phyloP scores from a whole-genome alignment of 2,888 invertebrate genomes.

The Aethes cnicana region DNA sequence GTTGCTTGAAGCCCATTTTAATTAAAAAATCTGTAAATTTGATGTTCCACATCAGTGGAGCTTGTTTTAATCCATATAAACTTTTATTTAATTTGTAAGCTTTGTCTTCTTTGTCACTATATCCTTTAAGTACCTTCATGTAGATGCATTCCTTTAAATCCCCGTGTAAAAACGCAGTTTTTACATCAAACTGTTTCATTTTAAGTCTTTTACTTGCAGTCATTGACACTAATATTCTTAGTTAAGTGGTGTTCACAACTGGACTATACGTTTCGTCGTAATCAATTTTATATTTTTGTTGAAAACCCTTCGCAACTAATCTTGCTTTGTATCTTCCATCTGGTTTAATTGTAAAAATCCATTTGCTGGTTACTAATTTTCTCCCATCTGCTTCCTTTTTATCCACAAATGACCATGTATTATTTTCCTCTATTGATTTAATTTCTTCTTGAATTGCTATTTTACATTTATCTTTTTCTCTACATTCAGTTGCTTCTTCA shows the following conservation, averaged over 20 bases:
- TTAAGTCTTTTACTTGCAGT: slow-evolving; percentile 2
- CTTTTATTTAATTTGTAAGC: background rate
- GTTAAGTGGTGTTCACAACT: slow-evolving; percentile 1
- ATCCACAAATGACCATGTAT: slow-evolving; percentile 1
- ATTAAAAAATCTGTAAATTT: slow-evolving; percentile 8
- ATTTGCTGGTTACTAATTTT: slow-evolving; percentile 1
- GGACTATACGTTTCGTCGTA: slow-evolving; percentile 11
- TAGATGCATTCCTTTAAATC: slow-evolving; percentile 8
- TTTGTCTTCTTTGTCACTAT: background rate
- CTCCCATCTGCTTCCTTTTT: background rate
- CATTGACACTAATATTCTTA: slow-evolving; percentile 11
- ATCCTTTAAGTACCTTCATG: slow-evolving; percentile 5
- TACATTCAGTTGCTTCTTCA: background rate
- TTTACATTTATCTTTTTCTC: slow-evolving; percentile 4
- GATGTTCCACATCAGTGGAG: slow-evolving; percentile 12
- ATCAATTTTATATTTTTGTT: slow-evolving; percentile 16
- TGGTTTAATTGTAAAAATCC: background rate
- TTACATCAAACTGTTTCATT: slow-evolving; percentile 14
- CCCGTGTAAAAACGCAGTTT: slow-evolving; percentile 8
- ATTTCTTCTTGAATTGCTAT: slow-evolving; percentile 11
- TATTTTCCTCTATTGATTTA: slow-evolving; percentile 9
- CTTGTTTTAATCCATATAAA: slow-evolving; percentile 17
- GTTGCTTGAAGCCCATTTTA: slow-evolving; percentile 2
- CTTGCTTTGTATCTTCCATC: slow-evolving; percentile 10
- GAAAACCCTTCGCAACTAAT: slow-evolving; percentile 7